These are phyloP conservation scores for Telmatochromis bifrenatus DNA, from an alignment of 2,113 vertebrate species.

Conservation along the genomic window DNA sequence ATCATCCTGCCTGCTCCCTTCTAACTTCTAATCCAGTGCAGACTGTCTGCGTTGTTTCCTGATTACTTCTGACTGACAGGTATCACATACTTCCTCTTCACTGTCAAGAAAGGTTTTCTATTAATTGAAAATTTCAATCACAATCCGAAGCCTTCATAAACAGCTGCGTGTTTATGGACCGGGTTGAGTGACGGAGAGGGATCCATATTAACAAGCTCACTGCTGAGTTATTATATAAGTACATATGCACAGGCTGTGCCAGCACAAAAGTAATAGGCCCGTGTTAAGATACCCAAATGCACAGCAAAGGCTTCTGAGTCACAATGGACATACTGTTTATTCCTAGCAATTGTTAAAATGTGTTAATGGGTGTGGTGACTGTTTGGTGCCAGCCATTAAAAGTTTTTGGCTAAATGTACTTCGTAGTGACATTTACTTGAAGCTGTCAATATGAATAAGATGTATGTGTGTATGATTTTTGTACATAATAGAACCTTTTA, in stretches of 20 bases:
- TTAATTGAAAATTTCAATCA: not conserved
- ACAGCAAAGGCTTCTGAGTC: slow-evolving; percentile 54
- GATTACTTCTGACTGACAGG: slow-evolving; percentile 46
- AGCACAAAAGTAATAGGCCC: slow-evolving; percentile 19
- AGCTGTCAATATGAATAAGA: slow-evolving; percentile 33
- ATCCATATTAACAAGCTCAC: slow-evolving; percentile 16
- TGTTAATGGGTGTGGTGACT: slow-evolving; percentile 60
- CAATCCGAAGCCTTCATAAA: not conserved
- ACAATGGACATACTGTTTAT: slow-evolving; percentile 60
- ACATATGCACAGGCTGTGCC: slow-evolving; percentile 8
- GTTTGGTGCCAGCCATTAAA: slow-evolving; percentile 54
- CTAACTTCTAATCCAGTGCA: slow-evolving; percentile 20
- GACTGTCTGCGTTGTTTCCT: slow-evolving; percentile 33
- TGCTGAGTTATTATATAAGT: slow-evolving; percentile 35
- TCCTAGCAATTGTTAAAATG: slow-evolving; percentile 55
- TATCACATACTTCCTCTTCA: slow-evolving; percentile 9
- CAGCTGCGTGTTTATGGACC: not conserved
- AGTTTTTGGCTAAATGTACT: slow-evolving; percentile 26
- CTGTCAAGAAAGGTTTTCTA: not conserved
- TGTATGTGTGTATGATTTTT: not conserved
- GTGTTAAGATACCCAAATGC: slow-evolving; percentile 58
- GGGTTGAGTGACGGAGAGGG: not conserved
- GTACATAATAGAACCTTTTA: not conserved
- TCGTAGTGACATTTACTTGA: slow-evolving; percentile 42
- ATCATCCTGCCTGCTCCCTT: slow-evolving; percentile 26